Conservation (phyloP, 2,888 invertebrate genomes). For the Seira ritae region DNA sequence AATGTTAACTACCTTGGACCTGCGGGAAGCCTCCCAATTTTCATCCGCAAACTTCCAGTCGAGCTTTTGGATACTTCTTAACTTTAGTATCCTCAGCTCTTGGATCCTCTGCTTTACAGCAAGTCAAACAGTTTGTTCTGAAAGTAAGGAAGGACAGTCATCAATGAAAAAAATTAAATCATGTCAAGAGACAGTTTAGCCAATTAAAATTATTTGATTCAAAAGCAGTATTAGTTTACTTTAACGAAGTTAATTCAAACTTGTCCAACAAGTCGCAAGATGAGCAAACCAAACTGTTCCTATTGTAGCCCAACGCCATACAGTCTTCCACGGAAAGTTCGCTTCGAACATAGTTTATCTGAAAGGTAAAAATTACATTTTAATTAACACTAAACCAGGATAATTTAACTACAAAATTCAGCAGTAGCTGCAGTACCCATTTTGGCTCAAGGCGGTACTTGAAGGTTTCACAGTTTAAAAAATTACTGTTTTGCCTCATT, state of each 20-base stretch:
- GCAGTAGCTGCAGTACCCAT: too few species aligned
- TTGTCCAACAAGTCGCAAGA: conserved; percentile 90
- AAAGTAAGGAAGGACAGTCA: conserved; percentile 69
- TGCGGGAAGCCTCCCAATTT: conserved; percentile 99
- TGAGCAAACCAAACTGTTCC: conserved; percentile 89
- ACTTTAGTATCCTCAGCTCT: conserved; percentile 78
- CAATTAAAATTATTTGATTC: neutral
- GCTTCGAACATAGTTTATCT: conserved; percentile 74
- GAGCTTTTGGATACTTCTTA: conserved; percentile 91
- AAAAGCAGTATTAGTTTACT: conserved; percentile 76
- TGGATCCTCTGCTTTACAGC: conserved; percentile 51
- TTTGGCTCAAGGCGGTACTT: too few species aligned
- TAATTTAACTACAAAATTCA: neutral
- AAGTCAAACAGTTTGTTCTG: conserved; percentile 58
- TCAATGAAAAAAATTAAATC: neutral
- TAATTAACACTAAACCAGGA: neutral
- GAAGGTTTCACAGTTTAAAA: too few species aligned
- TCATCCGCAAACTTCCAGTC: conserved; percentile 97
- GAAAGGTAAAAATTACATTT: conserved; percentile 30
- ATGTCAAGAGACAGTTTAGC: too few species aligned
- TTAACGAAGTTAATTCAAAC: conserved; percentile 82
- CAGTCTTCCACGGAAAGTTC: conserved; percentile 86
- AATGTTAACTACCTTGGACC: conserved; percentile 67
- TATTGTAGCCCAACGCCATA: conserved; percentile 88
- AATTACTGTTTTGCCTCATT: too few species aligned